A percentile compares a stretch with the other conserved stretches of the same genome.
Conservation (phyloP, 2,113 vertebrate genomes). For the Microcebus lehilahytsara region DNA sequence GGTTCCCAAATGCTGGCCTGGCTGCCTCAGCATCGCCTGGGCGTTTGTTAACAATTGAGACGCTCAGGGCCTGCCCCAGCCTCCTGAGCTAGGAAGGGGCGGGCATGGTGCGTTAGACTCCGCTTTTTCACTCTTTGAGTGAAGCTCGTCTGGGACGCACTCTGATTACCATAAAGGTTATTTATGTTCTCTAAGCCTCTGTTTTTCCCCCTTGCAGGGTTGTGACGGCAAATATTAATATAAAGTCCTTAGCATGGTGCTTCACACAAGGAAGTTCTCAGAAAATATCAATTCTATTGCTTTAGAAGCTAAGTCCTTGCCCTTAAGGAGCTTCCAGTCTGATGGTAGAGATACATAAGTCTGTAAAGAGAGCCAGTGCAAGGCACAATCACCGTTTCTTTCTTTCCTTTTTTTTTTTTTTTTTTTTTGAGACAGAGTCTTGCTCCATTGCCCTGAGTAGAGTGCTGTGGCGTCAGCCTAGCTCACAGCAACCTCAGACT, state of each 20-base stretch:
- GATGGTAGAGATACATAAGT: neutral
- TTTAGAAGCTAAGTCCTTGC: neutral
- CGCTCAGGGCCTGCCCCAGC: neutral
- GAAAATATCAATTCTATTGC: neutral
- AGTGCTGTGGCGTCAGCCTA: no score
- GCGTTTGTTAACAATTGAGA: neutral
- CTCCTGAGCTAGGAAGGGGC: neutral
- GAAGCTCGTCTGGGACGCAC: neutral
- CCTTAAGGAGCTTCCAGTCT: neutral
- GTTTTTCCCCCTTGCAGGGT: neutral
- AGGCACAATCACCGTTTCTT: neutral
- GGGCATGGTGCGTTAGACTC: neutral
- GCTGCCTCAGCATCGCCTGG: neutral
- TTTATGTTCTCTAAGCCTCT: neutral
- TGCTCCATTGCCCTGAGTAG: no score
- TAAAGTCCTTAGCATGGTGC: neutral
- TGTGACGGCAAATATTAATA: neutral
- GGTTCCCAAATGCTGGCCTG: neutral
- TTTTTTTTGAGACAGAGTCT: no score
- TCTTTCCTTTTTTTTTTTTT: no score
- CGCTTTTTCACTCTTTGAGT: neutral
- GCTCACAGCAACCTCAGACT: no score
- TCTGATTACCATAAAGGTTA: neutral
- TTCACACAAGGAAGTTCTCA: neutral
- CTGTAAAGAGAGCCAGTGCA: neutral